Percentiles rank a stretch among this genome's conserved stretches.
phyloP scores from a whole-genome alignment of 2,113 vertebrate genomes.

The Grus americana region DNA sequence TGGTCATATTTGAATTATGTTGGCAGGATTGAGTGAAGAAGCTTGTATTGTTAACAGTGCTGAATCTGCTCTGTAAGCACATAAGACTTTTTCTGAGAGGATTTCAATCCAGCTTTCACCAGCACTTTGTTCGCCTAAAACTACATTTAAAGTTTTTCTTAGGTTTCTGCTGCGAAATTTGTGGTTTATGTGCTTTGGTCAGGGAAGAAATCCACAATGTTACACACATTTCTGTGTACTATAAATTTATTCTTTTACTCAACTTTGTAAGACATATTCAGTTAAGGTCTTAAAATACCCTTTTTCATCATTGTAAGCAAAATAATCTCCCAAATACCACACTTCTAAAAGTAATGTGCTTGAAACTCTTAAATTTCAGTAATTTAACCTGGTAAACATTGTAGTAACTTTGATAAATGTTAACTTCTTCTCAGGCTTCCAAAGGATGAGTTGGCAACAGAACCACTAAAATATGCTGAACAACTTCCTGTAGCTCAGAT shows the following conservation, averaged over 20 bases:
- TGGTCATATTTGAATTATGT: not conserved
- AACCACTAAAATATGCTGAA: slow-evolving; percentile 83
- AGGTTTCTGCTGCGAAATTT: not conserved
- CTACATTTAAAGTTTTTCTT: not conserved
- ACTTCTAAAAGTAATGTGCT: not conserved
- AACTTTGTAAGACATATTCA: not conserved
- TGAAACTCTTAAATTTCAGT: not conserved
- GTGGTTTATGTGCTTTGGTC: not conserved
- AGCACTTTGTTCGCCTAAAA: not conserved
- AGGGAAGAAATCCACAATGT: not conserved
- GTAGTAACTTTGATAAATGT: not conserved
- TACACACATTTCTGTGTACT: not conserved
- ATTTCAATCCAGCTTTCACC: not conserved
- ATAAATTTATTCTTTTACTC: not conserved
- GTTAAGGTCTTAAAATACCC: not conserved
- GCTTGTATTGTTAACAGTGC: not conserved
- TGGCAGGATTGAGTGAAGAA: not conserved
- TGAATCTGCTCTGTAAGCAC: not conserved
- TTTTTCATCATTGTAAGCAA: not conserved
- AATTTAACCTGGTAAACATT: not conserved
- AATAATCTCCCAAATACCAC: not conserved
- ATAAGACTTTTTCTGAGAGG: not conserved
- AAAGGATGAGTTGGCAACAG: slow-evolving; percentile 61
- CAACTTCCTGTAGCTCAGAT: slow-evolving; percentile 96
- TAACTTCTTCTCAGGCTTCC: slow-evolving; percentile 58